Base-by-base conservation (phyloP, 1,140 invertebrate species). In the Euschistus heros region DNA sequence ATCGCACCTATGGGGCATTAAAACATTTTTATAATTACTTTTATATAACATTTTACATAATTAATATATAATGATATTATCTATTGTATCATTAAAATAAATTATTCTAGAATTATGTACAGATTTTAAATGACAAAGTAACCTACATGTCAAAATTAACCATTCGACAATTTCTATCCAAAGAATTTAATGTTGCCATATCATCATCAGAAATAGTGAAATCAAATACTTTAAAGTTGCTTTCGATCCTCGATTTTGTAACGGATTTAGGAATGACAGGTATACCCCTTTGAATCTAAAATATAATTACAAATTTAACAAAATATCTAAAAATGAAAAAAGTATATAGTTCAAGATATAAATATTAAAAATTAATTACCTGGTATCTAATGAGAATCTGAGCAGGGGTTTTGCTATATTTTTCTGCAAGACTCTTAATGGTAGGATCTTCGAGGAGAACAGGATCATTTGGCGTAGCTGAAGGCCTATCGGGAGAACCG, bases 201-300 rank as follows among this genome's bases (percentile, higher is more conserved):
- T 86, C 83, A 44, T 82, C 81, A 13, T 75, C 67, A 5, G 78
- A 75, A 63, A 91, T 73, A 63, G 79, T 74, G 73, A 90, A 91
- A 72, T 88, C 84, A 72, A 85, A 88, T 52, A 89, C 79, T 63
- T 86, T 72, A 69, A 87, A 79, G 72, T 92, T 92, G 54, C 84
- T 78, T 67, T 77, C 74, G 54, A 91, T 84, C 65, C 88, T 80
- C 1, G 77, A 74, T 70, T 84, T 81, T 18, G 79, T 88, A 13
- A 86, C 82, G 10, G 86, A 76, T 80, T 86, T 86, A 17, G 83
- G 83, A 67, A 86, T 82, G 17, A 80, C 76, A 63, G 80, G 74
- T 22, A 80, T 67, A 6, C 76, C 80, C 50, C 78, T 72, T 71
- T 86, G 78, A 26, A 82, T 70, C 71, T 79, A 72, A 68, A 70